Evolutionary conservation across 2,888 invertebrate genomes (phyloP).

Genomic region (Malthinus flaveolus): DNA sequence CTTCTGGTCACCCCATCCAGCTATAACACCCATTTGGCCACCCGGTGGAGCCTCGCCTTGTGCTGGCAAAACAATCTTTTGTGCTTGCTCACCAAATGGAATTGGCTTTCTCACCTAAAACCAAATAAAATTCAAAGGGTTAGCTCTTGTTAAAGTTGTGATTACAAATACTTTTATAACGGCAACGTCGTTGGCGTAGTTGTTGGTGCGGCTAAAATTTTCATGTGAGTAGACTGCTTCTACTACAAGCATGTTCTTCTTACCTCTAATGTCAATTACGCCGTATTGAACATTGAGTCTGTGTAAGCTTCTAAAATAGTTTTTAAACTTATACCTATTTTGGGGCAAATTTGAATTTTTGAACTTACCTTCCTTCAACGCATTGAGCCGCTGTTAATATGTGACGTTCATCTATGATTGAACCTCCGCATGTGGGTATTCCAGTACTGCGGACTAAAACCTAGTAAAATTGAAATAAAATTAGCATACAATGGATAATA

Average conservation of each 20-base stretch:
- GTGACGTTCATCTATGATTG: not conserved
- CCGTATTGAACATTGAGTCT: not conserved
- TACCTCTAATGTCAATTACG: not conserved
- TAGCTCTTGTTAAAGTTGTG: not conserved
- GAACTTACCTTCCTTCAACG: not conserved
- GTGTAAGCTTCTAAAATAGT: not conserved
- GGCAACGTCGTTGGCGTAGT: constrained; percentile 35
- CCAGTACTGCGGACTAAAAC: not conserved
- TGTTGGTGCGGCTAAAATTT: constrained; percentile 19
- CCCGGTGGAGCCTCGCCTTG: constrained; percentile 27
- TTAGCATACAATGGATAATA: not conserved
- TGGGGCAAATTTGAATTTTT: not conserved
- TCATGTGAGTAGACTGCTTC: constrained; percentile 13
- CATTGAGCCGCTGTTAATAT: not conserved
- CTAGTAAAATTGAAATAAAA: not conserved
- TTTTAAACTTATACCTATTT: not conserved
- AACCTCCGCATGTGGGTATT: not conserved
- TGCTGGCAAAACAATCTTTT: constrained; percentile 30
- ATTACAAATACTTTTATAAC: constrained; percentile 28
- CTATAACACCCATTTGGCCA: constrained; percentile 29
- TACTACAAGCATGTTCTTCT: not conserved
- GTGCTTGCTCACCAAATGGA: constrained; percentile 24
- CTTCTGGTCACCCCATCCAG: constrained; percentile 33
- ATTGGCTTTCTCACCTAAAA: constrained; percentile 36
- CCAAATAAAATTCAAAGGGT: too few species aligned